Evolutionary conservation across 1,140 invertebrate genomes (phyloP), one percentile per base, ranked within the genome.

Genomic region (Odontomachus brunneus): DNA sequence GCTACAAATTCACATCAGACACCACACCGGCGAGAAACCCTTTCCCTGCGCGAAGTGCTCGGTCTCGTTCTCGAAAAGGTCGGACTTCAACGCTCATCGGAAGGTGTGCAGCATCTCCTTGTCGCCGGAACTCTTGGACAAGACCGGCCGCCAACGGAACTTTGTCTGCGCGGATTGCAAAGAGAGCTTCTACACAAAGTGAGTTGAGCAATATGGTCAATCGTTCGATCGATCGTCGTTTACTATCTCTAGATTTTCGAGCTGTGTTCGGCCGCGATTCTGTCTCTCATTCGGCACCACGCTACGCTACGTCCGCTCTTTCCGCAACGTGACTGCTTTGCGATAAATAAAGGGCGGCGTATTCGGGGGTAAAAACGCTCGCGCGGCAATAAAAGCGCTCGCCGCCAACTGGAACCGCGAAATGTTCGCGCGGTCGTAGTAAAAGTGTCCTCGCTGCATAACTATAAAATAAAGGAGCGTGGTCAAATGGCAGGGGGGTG

Each of bases 11-110:
- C 97, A 98, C 90, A 93, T 97, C 55, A 94, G 96, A 26, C 94
- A 95, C 38, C 97, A 97, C 89, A 97, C 97, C 0, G 96, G 96
- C 22, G 98, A 98, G 90, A 96, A 97, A 84, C 97, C 97, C 0
- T 97, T 95, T 84, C 90, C 95, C 22, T 97, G 97, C 82, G 76
- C 89, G 0, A 92, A 93, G 0, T 97, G 97, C 89, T 89, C 89
- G 0, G 90, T 94, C 0, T 95, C 95, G 51, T 98, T 98, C 90
- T 96, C 95, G 0, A 94, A 96, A 19, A 95, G 95, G 83, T 95
- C 95, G 33, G 96, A 95, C 85, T 92, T 96, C 7, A 91, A 84
- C 57, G 85, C 69, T 62, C 94, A 94, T 76, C 76, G 82, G 7
- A 90, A 76, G 33, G 49, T 84, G 17, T 94, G 93, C 74, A 76